phyloP scores from a whole-genome alignment of 1,140 invertebrate genomes.

The Triops longicaudatus region DNA sequence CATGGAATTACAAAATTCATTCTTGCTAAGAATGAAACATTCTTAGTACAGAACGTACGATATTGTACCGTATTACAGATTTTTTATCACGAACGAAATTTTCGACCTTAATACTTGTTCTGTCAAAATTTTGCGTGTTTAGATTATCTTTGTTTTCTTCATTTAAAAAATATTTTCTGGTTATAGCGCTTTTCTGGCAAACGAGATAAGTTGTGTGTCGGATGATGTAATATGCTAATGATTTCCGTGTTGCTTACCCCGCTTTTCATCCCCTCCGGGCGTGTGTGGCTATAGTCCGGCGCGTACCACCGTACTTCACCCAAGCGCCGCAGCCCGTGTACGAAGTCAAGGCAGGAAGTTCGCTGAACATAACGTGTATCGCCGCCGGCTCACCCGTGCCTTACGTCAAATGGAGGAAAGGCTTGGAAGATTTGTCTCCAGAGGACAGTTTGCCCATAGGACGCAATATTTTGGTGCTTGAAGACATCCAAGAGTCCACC shows the following conservation, averaged over 20 bases:
- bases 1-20: too few relatives aligned
- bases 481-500: constrained; percentile 78
- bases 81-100: too few relatives aligned
- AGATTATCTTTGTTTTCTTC: too few relatives aligned
- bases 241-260: neutral
- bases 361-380: constrained; percentile 89
- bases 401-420: constrained; percentile 89
- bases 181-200: too few relatives aligned
- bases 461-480: constrained; percentile 73
- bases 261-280: neutral
- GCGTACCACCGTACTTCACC: constrained; percentile 89
- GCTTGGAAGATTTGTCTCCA: constrained; percentile 67
- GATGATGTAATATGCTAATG: neutral
- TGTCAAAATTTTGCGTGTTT: too few relatives aligned
- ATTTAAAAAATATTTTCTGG: too few relatives aligned
- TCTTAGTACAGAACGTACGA: too few relatives aligned
- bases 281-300: constrained; percentile 60
- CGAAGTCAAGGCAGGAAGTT: constrained; percentile 81
- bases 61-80: too few relatives aligned
- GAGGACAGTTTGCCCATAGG: constrained; percentile 77
- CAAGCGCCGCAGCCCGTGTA: constrained; percentile 70
- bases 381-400: constrained; percentile 97
- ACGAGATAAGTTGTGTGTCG: neutral
- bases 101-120: too few relatives aligned
- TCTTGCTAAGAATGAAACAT: too few relatives aligned